Evolutionary conservation across 2,888 invertebrate genomes (phyloP).

Genomic region (Trichopoda pennipes): DNA sequence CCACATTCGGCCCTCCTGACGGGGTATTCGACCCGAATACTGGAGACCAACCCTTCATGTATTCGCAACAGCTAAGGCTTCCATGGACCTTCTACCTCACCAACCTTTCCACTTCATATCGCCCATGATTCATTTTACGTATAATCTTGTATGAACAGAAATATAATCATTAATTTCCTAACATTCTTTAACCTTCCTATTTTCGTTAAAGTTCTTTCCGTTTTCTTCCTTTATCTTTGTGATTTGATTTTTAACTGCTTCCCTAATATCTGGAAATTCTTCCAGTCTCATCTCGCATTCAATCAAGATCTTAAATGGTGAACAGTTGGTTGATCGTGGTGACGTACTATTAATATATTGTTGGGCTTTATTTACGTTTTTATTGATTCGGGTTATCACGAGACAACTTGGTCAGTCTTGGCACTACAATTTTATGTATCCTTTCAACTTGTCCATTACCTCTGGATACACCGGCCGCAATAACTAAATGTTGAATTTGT

Average conservation of each 20-base stretch:
- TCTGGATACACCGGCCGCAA: conserved; percentile 14
- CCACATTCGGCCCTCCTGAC: conserved; percentile 63
- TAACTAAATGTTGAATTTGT: conserved; percentile 69
- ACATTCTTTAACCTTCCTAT: conserved; percentile 8
- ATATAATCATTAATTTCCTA: conserved; percentile 56
- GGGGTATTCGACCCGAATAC: conserved; percentile 61
- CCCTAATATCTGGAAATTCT: conserved; percentile 2
- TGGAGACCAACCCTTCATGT: conserved; percentile 56
- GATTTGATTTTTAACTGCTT: not conserved
- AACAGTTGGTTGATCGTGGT: conserved; percentile 14
- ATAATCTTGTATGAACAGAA: conserved; percentile 62
- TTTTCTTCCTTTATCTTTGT: conserved; percentile 58
- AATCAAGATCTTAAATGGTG: conserved; percentile 42
- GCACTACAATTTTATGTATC: conserved; percentile 74
- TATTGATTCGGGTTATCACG: conserved; percentile 72
- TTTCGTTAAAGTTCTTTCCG: conserved; percentile 37
- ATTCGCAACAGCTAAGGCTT: conserved; percentile 44
- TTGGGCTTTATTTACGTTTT: conserved; percentile 64
- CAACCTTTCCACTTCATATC: conserved; percentile 44
- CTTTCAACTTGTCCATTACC: conserved; percentile 69
- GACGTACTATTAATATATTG: conserved; percentile 70
- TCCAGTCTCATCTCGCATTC: conserved; percentile 32
- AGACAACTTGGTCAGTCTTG: conserved; percentile 75
- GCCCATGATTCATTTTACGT: conserved; percentile 15
- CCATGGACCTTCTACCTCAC: conserved; percentile 37